phyloP scores from a whole-genome alignment of 2,113 vertebrate genomes.

The Gasterosteus nipponicus region DNA sequence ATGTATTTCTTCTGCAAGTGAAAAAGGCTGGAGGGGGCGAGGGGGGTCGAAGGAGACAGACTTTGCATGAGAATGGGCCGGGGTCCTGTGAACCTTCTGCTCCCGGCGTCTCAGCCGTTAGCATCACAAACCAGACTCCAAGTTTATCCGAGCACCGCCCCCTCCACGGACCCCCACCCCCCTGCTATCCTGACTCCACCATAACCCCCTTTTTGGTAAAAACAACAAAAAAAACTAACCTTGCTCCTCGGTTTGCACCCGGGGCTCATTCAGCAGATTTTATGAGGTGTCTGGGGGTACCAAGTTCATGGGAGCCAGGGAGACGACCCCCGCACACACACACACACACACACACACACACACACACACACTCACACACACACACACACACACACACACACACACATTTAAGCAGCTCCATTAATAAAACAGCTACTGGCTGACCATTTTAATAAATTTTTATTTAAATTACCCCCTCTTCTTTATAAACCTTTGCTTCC shows the following conservation, averaged over 20 bases:
- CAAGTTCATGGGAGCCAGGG: slow-evolving; percentile 63
- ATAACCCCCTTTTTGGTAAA: slow-evolving; percentile 27
- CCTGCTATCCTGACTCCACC: slow-evolving; percentile 24
- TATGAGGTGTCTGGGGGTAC: slow-evolving; percentile 43
- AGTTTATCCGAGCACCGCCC: slow-evolving; percentile 62
- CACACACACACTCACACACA: slow-evolving; percentile 16
- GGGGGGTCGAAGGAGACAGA: slow-evolving; percentile 43
- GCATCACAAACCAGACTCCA: slow-evolving; percentile 81
- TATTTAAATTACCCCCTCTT: neutral
- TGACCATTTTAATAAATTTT: neutral
- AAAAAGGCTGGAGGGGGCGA: slow-evolving; percentile 4
- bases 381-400: slow-evolving; percentile 36
- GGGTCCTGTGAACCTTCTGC: slow-evolving; percentile 85
- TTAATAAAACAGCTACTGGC: neutral
- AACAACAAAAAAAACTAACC: neutral
- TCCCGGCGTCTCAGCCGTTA: slow-evolving; percentile 76
- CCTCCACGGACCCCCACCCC: neutral
- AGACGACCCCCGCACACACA: slow-evolving; percentile 20
- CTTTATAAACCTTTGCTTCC: neutral
- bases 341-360: slow-evolving; percentile 31
- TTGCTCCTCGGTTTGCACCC: slow-evolving; percentile 37
- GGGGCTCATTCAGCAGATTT: slow-evolving; percentile 39
- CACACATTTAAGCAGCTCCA: neutral
- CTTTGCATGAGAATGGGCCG: slow-evolving; percentile 81
- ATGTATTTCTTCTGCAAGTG: slow-evolving; percentile 57